Base-by-base conservation (phyloP, 2,888 invertebrate species). In the Cinara cedri region DNA sequence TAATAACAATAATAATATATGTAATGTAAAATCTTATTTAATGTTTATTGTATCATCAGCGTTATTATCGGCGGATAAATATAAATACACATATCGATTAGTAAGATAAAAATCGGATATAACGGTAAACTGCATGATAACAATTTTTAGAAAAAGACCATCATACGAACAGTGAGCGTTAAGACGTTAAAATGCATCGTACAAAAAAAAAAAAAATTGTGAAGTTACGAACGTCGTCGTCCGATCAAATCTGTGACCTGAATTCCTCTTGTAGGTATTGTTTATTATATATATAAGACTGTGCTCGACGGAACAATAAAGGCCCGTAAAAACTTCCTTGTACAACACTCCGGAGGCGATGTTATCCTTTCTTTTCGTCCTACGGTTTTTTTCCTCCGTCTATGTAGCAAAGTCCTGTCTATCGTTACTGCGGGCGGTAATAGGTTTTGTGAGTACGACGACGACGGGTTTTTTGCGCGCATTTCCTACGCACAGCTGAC, bases 221-320 rank as follows among this genome's bases (percentile, higher is more conserved):
- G 19, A 75, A 75, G 42, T 63, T 65, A 68, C 57, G 26, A 57
- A 55, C 55, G 57, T 21, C 19, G 72, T 34, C 24, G 44, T 34
- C 9, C 62, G 26, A 68, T 66, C 55, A 66, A 75, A 75, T 66
- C 75, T 57, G 66, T 57, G 76, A 76, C 76, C 76, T 57, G 66
- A 68, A 76, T 76, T 68, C n/a, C n/a, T 42, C 16, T 26, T 34
- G 54, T 9, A n/a, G 51, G 66, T 57, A 76, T 66, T 76, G 76
- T 76, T 66, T 76, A 68, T 57, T 42, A 75, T 65, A 49, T 34
- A 62, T 54, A n/a, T 54, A n/a, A 19, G 24, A 21, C 13, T 6
- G 34, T 11, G 54, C 54, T 65, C 24, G 19, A 66, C 54, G 24
- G 55, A 55, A 65, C 24, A 68, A 72, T 57, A 72, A 76, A 66